These are phyloP conservation scores for Rotaria socialis DNA, from an alignment of 2,888 invertebrate species.

Conservation along the genomic window DNA sequence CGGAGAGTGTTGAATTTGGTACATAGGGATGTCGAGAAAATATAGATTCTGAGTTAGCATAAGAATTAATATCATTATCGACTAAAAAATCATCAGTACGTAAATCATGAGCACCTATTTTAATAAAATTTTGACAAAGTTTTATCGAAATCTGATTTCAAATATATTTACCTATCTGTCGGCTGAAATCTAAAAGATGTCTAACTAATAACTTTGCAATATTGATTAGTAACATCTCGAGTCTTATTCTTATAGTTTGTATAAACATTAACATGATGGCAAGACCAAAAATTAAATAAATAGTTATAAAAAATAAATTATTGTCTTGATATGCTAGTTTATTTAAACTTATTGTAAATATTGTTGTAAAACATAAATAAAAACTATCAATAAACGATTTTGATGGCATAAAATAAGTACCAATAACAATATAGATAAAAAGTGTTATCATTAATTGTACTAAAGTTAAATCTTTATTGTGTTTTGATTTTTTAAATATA, in stretches of 20 bases:
- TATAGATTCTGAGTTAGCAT: neutral
- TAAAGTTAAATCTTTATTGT: conserved; percentile 50
- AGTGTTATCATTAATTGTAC: conserved; percentile 57
- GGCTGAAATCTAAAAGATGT: neutral
- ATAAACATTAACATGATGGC: conserved; percentile 59
- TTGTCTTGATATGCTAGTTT: neutral
- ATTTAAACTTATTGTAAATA: conserved; percentile 56
- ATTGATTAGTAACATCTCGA: neutral
- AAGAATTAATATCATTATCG: neutral
- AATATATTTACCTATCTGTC: neutral
- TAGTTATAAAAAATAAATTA: conserved; percentile 38
- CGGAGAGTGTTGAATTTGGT: no score
- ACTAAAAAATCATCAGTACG: neutral
- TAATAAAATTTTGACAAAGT: neutral
- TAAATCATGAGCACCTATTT: conserved; percentile 1
- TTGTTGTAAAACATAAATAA: conserved; percentile 59
- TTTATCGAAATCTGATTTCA: neutral
- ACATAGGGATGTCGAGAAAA: neutral
- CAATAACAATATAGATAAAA: conserved; percentile 55
- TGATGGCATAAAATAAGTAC: conserved; percentile 56
- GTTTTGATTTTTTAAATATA: neutral
- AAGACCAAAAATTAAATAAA: conserved; percentile 53
- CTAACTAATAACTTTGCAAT: neutral
- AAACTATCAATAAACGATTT: conserved; percentile 56
- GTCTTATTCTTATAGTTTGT: neutral